These are phyloP conservation scores for Chroicocephalus ridibundus DNA, from an alignment of 2,113 vertebrate species.

Conservation along the genomic window DNA sequence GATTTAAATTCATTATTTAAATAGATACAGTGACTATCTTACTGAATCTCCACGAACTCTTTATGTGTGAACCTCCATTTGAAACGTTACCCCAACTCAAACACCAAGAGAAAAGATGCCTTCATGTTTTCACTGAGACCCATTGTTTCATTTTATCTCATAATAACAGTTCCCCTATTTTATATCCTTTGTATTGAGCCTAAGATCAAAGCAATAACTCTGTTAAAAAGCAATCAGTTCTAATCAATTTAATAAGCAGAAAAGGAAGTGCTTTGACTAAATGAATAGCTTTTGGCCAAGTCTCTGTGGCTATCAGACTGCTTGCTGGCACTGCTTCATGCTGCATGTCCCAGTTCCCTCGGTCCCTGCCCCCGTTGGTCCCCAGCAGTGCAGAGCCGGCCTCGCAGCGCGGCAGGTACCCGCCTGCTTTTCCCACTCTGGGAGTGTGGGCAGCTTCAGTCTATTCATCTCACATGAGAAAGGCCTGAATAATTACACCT, in stretches of 20 bases:
- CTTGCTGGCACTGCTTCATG: not conserved
- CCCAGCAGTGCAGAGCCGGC: not conserved
- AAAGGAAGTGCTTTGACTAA: not conserved
- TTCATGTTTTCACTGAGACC: not conserved
- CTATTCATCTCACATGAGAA: not conserved
- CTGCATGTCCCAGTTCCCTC: not conserved
- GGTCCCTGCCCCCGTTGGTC: not conserved
- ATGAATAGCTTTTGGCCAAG: not conserved
- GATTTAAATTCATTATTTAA: not conserved
- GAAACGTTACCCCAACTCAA: not conserved
- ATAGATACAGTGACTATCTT: not conserved
- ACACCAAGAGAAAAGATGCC: not conserved
- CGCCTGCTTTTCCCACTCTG: not conserved
- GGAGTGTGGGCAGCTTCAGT: not conserved
- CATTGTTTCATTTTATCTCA: not conserved
- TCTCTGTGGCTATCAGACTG: not conserved
- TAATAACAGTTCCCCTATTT: not conserved
- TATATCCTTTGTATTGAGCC: not conserved
- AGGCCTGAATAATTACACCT: constrained; percentile 38
- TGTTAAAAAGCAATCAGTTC: not conserved
- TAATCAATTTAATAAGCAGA: not conserved
- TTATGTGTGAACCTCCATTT: not conserved
- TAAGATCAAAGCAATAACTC: not conserved
- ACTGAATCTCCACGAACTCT: not conserved
- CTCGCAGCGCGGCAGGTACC: rapidly evolving